Evolutionary conservation across 37 sponge, comb jelly and placozoan species (phyloP).

Genomic region (Eunapius fragilis): DNA sequence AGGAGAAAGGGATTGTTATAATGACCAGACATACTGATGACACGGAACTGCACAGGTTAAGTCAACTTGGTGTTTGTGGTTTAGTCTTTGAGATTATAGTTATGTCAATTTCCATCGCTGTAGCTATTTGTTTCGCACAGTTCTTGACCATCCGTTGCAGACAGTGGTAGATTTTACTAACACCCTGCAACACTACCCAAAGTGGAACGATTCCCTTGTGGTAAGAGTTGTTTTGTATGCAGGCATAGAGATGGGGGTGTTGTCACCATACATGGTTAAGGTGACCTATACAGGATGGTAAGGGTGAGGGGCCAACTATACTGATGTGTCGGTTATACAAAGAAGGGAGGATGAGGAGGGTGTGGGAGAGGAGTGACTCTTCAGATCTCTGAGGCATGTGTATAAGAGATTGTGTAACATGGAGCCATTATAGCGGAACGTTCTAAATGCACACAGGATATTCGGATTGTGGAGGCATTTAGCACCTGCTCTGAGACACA

Average conservation of each 20-base stretch:
- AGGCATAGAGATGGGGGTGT: no score
- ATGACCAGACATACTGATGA: background rate
- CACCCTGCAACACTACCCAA: background rate
- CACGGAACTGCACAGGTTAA: background rate
- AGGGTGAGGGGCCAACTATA: no score
- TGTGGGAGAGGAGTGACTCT: no score
- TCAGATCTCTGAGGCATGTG: no score
- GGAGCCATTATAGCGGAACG: no score
- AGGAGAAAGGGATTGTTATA: background rate
- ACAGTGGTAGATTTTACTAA: background rate
- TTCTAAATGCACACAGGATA: background rate
- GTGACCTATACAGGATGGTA: no score
- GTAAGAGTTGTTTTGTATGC: background rate
- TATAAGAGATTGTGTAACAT: no score
- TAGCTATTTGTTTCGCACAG: background rate
- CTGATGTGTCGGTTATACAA: no score
- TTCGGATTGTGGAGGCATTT: background rate
- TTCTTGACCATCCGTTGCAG: background rate
- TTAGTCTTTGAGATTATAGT: background rate
- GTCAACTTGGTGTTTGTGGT: background rate
- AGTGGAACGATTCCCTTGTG: background rate
- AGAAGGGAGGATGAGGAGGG: no score
- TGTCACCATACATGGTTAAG: no score
- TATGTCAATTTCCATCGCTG: background rate
- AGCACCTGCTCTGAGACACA: background rate